These are phyloP conservation scores for Colius striatus DNA, from an alignment of 2,113 vertebrate species.

Conservation along the genomic window DNA sequence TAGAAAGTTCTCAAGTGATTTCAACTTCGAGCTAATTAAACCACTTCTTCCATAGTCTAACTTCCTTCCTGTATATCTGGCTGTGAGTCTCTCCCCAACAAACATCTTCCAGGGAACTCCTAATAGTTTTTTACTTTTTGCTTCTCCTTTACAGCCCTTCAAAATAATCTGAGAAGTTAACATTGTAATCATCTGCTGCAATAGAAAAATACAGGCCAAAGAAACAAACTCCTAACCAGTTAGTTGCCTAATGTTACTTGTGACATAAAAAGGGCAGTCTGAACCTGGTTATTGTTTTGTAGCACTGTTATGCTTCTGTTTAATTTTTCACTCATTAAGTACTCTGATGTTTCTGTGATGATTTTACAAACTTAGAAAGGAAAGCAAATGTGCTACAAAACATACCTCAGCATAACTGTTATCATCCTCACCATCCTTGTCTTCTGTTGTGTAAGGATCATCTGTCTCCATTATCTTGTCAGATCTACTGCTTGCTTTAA, in stretches of 20 bases:
- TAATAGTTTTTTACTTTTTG: background rate
- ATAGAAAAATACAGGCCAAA: background rate
- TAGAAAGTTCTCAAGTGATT: background rate
- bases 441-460: constrained; percentile 1
- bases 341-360: background rate
- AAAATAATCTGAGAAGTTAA: background rate
- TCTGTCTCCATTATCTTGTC: constrained; percentile 32
- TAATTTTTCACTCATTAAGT: background rate
- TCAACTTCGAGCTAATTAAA: background rate
- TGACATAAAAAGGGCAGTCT: background rate
- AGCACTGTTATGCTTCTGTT: background rate
- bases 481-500: background rate
- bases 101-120: background rate
- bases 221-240: background rate
- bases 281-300: background rate
- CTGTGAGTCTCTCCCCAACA: background rate
- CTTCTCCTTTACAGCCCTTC: background rate
- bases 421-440: background rate
- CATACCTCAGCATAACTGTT: background rate
- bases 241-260: background rate
- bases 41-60: background rate
- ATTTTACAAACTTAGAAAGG: background rate
- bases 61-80: background rate
- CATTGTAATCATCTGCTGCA: background rate
- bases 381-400: constrained; percentile 5